These are phyloP conservation scores for Lepidurus couesii DNA, from an alignment of 1,140 invertebrate species.

Conservation along the genomic window DNA sequence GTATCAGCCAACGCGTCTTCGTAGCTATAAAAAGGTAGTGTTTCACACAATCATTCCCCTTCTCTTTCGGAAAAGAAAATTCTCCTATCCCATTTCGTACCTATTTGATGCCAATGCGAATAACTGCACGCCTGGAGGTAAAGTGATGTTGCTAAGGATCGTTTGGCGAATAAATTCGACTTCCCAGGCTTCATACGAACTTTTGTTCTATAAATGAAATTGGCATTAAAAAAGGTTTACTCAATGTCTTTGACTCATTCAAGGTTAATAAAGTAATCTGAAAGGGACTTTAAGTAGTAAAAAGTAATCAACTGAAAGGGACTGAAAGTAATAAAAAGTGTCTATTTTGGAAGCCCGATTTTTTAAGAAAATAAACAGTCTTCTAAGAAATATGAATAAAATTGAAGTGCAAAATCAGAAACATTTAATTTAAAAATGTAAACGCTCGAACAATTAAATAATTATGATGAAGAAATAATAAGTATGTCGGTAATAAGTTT, in stretches of 20 bases:
- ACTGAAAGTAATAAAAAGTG: too few relatives aligned
- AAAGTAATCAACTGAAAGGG: too few relatives aligned
- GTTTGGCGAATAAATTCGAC: slow-evolving; percentile 45
- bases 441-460: not conserved
- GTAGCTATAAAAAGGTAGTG: slow-evolving; percentile 40
- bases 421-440: not conserved
- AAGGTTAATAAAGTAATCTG: too few relatives aligned
- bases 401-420: not conserved
- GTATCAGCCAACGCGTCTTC: slow-evolving; percentile 45
- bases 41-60: not conserved
- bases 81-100: slow-evolving; percentile 28
- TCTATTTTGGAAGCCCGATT: too few relatives aligned
- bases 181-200: slow-evolving; percentile 43
- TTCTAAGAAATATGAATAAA: too few relatives aligned
- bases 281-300: too few relatives aligned
- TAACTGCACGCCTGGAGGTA: slow-evolving; percentile 45
- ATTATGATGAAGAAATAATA: not conserved
- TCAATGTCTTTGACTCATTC: not conserved
- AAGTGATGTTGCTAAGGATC: slow-evolving; percentile 38
- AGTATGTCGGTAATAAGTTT: too few relatives aligned
- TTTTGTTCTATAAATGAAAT: slow-evolving; percentile 31
- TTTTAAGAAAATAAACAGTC: too few relatives aligned
- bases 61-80: not conserved
- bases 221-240: not conserved
- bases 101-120: slow-evolving; percentile 44